Evolutionary conservation across 2,888 invertebrate species (phyloP).

Genomic region (Leucophenga maculata): DNA sequence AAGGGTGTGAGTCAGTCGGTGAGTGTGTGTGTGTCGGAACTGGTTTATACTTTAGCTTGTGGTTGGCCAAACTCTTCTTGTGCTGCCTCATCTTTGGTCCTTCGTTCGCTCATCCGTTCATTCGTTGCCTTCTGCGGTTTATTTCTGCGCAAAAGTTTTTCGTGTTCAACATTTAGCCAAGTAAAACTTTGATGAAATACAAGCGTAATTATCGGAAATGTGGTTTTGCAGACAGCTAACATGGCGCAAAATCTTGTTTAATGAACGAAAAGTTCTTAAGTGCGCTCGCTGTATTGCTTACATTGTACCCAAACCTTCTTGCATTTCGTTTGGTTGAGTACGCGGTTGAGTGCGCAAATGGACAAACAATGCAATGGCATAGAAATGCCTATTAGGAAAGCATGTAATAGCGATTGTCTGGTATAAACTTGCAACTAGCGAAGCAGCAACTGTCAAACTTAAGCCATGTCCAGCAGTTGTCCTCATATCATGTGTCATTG

Average conservation of each 20-base stretch:
- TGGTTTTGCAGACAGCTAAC: constrained; percentile 49
- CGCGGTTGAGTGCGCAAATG: no score
- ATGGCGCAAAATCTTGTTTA: constrained; percentile 22
- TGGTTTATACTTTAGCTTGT: no score
- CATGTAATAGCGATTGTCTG: no score
- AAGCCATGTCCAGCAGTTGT: no score
- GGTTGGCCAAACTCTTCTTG: no score
- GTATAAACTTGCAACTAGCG: neutral
- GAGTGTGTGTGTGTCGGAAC: neutral
- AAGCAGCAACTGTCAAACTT: neutral
- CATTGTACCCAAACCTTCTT: neutral
- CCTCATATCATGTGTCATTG: no score
- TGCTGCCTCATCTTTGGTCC: neutral
- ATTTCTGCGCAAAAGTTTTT: constrained; percentile 47
- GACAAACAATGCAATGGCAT: neutral
- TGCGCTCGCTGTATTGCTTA: neutral
- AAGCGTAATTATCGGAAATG: constrained; percentile 63
- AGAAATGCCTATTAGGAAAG: constrained; percentile 9
- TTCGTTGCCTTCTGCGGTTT: constrained; percentile 37
- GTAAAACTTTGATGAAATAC: constrained; percentile 55
- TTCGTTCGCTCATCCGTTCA: no score
- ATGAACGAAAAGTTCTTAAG: constrained; percentile 22
- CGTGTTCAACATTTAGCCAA: constrained; percentile 51
- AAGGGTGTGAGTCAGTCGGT: constrained; percentile 29
- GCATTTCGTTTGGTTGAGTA: no score